These are phyloP conservation scores for Pseudorectes ferrugineus DNA, from an alignment of 2,113 vertebrate genomes.

Conservation along the genomic window DNA sequence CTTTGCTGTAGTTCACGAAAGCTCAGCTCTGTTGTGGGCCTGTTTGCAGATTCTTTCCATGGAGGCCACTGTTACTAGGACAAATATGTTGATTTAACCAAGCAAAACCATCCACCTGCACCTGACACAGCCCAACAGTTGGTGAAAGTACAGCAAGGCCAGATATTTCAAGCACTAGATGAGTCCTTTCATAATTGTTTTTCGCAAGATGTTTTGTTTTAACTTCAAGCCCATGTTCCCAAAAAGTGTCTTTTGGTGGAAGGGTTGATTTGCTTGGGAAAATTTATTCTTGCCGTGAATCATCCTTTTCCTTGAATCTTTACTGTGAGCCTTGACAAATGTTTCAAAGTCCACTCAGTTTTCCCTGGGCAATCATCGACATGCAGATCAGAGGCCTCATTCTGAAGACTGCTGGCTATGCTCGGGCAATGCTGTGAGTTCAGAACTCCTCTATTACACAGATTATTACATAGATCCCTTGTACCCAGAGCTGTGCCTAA, in stretches of 20 bases:
- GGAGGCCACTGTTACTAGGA: neutral
- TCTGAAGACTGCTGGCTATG: neutral
- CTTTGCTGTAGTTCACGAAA: neutral
- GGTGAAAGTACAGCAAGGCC: neutral
- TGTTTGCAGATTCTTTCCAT: neutral
- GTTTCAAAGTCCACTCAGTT: neutral
- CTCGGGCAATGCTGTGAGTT: neutral
- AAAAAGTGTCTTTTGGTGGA: neutral
- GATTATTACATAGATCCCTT: neutral
- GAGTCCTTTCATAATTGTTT: neutral
- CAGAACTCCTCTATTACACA: neutral
- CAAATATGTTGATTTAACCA: neutral
- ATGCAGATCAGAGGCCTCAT: neutral
- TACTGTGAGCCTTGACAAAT: neutral
- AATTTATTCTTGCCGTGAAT: neutral
- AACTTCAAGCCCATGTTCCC: neutral
- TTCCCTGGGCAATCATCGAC: neutral
- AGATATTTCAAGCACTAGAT: neutral
- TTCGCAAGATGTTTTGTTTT: neutral
- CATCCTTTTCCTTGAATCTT: neutral
- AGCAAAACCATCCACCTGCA: neutral
- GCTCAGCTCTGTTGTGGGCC: rapidly evolving
- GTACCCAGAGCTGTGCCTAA: neutral
- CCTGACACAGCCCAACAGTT: neutral
- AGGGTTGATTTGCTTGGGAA: neutral